Conservation (phyloP, 1,140 invertebrate genomes). For the Solen grandis region DNA sequence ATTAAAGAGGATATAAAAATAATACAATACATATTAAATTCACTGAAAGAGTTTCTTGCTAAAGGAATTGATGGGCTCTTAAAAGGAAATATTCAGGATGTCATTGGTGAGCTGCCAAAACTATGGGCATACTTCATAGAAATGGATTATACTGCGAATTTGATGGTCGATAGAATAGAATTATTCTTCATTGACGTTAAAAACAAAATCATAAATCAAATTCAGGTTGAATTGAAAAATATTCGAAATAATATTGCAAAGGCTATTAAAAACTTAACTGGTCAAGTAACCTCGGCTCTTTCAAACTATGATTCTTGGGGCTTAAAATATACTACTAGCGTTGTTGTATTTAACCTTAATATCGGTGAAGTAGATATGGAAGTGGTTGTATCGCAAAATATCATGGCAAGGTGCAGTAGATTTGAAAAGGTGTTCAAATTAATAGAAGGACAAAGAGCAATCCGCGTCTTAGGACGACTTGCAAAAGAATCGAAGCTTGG, state of each 20-base stretch:
- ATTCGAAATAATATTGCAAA: constrained; percentile 16
- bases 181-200: background rate
- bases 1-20: background rate
- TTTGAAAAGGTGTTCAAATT: constrained; percentile 23
- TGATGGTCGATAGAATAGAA: background rate
- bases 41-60: background rate
- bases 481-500: background rate
- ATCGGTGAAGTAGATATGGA: constrained; percentile 21
- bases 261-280: too few species aligned
- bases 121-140: background rate
- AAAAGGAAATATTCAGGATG: background rate
- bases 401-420: constrained; percentile 9
- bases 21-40: background rate
- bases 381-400: constrained; percentile 17
- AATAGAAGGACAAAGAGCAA: constrained; percentile 24
- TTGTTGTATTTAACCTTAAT: constrained; percentile 8
- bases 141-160: background rate
- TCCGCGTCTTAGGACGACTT: constrained; percentile 4
- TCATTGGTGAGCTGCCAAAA: background rate
- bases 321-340: constrained; percentile 2
- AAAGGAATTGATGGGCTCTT: background rate
- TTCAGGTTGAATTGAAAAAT: background rate
- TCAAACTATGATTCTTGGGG: constrained; percentile 30
- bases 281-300: background rate
- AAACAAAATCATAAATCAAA: background rate